Base-by-base conservation (phyloP, 2,113 vertebrate genomes). In the Clarias macrocephalus region DNA sequence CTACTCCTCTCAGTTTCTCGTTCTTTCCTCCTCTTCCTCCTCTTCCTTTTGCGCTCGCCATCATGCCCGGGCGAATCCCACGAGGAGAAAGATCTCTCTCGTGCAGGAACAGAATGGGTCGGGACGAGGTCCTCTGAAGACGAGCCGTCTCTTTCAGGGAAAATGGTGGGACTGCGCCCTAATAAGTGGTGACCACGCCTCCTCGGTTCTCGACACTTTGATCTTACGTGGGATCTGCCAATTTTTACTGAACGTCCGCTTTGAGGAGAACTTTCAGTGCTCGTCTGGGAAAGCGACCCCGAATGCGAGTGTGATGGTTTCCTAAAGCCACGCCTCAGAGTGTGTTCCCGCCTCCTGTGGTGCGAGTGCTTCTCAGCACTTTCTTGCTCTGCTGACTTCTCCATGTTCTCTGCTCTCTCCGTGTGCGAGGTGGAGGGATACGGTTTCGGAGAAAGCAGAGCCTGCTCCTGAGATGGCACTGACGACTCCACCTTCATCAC, bases 91-190 rank as follows among this genome's bases (percentile, higher is more conserved):
- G 95, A 94, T 62, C 92, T 96, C 1, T 89, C 88, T 23, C 6
- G 63, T 88, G 94, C 95, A 23, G 97, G 97, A 0, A 89, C 90
- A 85, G 95, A 96, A 70, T 95, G 94, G 37, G 97, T 96, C 52
- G 89, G 91, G 59, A 94, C 93, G 28, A 94, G 93, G 88, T 96
- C 95, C 0, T 93, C 93, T 0, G 82, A 84, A 8, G 88, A 77
- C 4, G 77, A 59, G 30, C 10, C 23, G 7, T 48, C 4, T 19
- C 56, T 80, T 37, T 70, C 75, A 5, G 84, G 1, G 0, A 79
- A 82, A 30, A 66, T 16, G 0, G 16, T 23, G 1, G 86, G 68
- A 11, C 85, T 89, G 23, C 48, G 76, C 5, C 30, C 73, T 33
- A 57, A 68, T 52, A 57, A 77, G 23, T 42, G 52, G 21, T 54